A percentile compares a stretch with the other conserved stretches of the same genome.
phyloP scores from a whole-genome alignment of 2,797 vertebrate species.

The Oophaga sylvatica region DNA sequence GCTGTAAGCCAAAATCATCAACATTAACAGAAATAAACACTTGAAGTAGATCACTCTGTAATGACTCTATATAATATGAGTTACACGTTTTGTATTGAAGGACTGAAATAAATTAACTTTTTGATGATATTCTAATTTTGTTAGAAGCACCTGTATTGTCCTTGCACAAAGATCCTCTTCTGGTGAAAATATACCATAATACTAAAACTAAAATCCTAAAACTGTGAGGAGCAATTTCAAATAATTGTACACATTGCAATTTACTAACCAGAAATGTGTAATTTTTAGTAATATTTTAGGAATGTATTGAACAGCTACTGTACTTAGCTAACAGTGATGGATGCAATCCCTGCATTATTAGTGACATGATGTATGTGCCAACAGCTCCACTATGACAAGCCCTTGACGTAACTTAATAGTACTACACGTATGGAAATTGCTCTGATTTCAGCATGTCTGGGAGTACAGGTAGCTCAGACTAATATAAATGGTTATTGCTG shows the following conservation, averaged over 20 bases:
- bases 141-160: too few species aligned
- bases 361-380: background rate
- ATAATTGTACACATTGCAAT: background rate
- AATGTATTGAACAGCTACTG: background rate
- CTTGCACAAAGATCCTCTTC: too few species aligned
- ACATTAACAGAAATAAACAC: too few species aligned
- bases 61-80: too few species aligned
- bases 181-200: background rate
- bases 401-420: constrained; percentile 21
- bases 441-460: constrained; percentile 44
- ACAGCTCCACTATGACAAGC: background rate
- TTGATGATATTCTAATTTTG: too few species aligned
- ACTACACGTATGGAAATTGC: constrained; percentile 6
- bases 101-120: too few species aligned
- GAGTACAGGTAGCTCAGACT: constrained; percentile 58
- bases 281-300: background rate
- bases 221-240: background rate
- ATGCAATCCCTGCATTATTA: background rate
- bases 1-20: too few species aligned
- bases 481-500: constrained; percentile 57
- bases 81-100: too few species aligned
- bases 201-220: background rate
- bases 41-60: too few species aligned
- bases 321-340: background rate
- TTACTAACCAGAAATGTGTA: background rate